Evolutionary conservation across 2,113 vertebrate genomes (phyloP), one percentile per base, ranked within the genome.

Genomic region (Lagenorhynchus albirostris): DNA sequence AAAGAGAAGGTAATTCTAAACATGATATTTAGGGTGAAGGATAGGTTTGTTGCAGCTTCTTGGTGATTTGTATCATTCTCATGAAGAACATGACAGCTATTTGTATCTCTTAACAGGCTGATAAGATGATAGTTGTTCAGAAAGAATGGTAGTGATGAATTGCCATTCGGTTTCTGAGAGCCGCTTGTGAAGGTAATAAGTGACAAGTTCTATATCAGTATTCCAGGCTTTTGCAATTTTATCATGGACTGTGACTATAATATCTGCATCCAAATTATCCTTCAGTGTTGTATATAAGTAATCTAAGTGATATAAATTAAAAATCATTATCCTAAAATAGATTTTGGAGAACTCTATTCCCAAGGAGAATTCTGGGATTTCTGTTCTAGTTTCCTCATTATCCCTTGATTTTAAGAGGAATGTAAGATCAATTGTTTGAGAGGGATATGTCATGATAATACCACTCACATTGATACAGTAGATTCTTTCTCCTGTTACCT

Each of bases 91-190:
- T 83, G 90, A 96, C 65, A 93, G 55, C 62, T 94, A 7, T 63
- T 68, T 76, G 53, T 76, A 74, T 74, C 36, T 82, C 60, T 53
- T 67, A 41, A 41, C 80, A 76, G 89, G 41, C 62, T 92, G 82
- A 95, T 94, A 80, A 81, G 33, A 29, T 94, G 71, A 70, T 83
- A 36, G 82, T 70, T 96, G 53, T 86, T 92, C 41, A 74, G 68
- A 77, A 95, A 82, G 31, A 91, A 71, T 79, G 36, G 33, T 67
- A 63, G 23, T 92, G 79, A 97, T 96, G 89, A 94, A 96, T 63
- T 82, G 53, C 77, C 79, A 91, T 95, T 86, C 67, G 29, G 2
- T 89, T 95, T 91, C 90, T 84, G 73, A 89, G 68, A 96, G 31
- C 10, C 18, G 31, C 68, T 94, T 92, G 53, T 95, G 89, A 91